phyloP scores from a whole-genome alignment of 2,113 vertebrate species.

The Synodontis membranacea region DNA sequence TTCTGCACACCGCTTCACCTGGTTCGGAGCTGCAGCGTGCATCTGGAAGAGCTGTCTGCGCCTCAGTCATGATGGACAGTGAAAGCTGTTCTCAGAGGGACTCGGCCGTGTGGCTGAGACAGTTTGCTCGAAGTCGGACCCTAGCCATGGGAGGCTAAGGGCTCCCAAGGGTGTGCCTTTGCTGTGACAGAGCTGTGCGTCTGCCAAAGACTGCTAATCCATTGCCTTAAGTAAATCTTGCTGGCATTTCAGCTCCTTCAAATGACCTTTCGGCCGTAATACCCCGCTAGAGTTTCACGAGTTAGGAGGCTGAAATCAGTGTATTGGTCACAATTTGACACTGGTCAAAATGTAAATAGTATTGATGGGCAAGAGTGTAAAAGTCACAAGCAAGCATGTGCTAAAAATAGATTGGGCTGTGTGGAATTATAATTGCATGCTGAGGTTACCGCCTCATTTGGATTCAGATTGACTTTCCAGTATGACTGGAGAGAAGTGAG shows the following conservation, averaged over 20 bases:
- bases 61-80: slow-evolving; percentile 45
- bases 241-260: slow-evolving; percentile 36
- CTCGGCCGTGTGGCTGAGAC: slow-evolving; percentile 24
- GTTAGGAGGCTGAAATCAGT: slow-evolving; percentile 1
- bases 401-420: not conserved
- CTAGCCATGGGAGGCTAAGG: slow-evolving; percentile 40
- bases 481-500: not conserved
- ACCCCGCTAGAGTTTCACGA: slow-evolving; percentile 22
- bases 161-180: slow-evolving; percentile 32
- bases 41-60: slow-evolving; percentile 53
- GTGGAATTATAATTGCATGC: not conserved
- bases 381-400: slow-evolving; percentile 25
- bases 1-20: slow-evolving; percentile 40
- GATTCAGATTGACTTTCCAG: not conserved
- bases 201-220: slow-evolving; percentile 35
- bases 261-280: slow-evolving; percentile 29
- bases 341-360: slow-evolving; percentile 17
- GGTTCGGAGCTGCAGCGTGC: slow-evolving; percentile 40
- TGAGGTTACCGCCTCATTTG: slow-evolving; percentile 6
- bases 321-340: slow-evolving; percentile 26
- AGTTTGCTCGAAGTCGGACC: slow-evolving; percentile 29
- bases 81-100: slow-evolving; percentile 51
- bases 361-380: slow-evolving; percentile 17
- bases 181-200: slow-evolving; percentile 13
- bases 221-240: slow-evolving; percentile 45